These are phyloP conservation scores for Ochotona princeps DNA, from an alignment of 2,113 vertebrate genomes.

Conservation along the genomic window DNA sequence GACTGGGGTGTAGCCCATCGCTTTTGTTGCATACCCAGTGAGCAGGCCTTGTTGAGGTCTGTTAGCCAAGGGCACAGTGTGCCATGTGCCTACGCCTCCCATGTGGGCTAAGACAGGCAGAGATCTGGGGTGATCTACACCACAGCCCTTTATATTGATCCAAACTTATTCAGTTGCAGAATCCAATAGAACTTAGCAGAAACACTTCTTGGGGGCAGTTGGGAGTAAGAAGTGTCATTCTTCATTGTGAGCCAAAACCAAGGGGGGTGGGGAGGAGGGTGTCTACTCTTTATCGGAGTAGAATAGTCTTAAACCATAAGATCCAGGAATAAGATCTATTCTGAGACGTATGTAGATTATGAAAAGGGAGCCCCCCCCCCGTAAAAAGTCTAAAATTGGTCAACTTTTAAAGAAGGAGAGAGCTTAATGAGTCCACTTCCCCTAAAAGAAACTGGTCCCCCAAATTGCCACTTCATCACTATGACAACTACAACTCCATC, in stretches of 20 bases:
- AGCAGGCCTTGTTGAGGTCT: too few relatives aligned
- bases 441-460: conserved; percentile 70
- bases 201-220: not conserved
- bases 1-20: too few relatives aligned
- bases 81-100: too few relatives aligned
- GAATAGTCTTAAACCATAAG: conserved; percentile 36
- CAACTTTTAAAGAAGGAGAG: conserved; percentile 71
- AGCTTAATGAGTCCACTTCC: conserved; percentile 66
- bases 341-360: not conserved
- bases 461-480: conserved; percentile 77
- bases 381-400: not conserved
- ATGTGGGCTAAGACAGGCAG: too few relatives aligned
- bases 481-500: conserved; percentile 84
- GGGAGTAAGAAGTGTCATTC: not conserved
- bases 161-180: conserved; percentile 20
- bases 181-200: conserved; percentile 37
- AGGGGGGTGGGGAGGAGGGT: not conserved
- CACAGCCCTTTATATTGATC: not conserved
- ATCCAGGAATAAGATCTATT: not conserved
- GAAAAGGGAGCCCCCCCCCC: not conserved
- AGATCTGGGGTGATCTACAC: not conserved
- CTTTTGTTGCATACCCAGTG: too few relatives aligned
- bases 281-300: conserved; percentile 22
- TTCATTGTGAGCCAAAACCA: conserved; percentile 55
- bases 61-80: too few relatives aligned